phyloP scores from a whole-genome alignment of 2,797 vertebrate species.

The Lycodopsis pacificus region DNA sequence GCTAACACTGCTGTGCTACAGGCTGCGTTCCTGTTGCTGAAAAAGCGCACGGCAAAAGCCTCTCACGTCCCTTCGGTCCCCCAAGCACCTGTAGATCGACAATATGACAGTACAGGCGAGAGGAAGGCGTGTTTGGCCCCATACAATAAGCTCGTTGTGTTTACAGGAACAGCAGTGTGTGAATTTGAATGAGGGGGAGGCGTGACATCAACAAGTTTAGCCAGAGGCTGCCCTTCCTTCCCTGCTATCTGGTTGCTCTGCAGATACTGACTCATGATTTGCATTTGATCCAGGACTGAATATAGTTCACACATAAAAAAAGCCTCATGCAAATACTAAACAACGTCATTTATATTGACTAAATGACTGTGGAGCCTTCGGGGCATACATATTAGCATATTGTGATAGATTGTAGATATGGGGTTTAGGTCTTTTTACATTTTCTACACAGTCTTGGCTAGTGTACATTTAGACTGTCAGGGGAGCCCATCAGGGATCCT shows the following conservation, averaged over 20 bases:
- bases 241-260: slow-evolving; percentile 59
- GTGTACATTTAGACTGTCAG: slow-evolving; percentile 26
- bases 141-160: slow-evolving; percentile 59
- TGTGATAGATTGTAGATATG: slow-evolving; percentile 5
- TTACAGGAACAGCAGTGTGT: slow-evolving; percentile 56
- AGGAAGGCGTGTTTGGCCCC: slow-evolving; percentile 40
- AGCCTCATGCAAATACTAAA: slow-evolving; percentile 51
- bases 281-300: slow-evolving; percentile 58
- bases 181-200: slow-evolving; percentile 66
- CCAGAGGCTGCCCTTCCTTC: slow-evolving; percentile 64
- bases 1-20: slow-evolving; percentile 63
- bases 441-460: slow-evolving; percentile 1
- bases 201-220: slow-evolving; percentile 80
- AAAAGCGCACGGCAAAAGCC: slow-evolving; percentile 46
- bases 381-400: slow-evolving; percentile 12
- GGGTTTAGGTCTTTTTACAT: neutral
- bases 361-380: slow-evolving; percentile 27
- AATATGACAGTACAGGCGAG: slow-evolving; percentile 26
- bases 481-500: slow-evolving; percentile 21
- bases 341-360: slow-evolving; percentile 12
- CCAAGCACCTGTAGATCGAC: slow-evolving; percentile 79
- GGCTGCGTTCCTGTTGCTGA: slow-evolving; percentile 78
- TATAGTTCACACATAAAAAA: slow-evolving; percentile 26
- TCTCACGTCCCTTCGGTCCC: slow-evolving; percentile 47
- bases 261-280: slow-evolving; percentile 69